Evolutionary conservation across 1,140 invertebrate species (phyloP), one percentile per base, ranked within the genome.

Genomic region (Ditylenchus dipsaci): DNA sequence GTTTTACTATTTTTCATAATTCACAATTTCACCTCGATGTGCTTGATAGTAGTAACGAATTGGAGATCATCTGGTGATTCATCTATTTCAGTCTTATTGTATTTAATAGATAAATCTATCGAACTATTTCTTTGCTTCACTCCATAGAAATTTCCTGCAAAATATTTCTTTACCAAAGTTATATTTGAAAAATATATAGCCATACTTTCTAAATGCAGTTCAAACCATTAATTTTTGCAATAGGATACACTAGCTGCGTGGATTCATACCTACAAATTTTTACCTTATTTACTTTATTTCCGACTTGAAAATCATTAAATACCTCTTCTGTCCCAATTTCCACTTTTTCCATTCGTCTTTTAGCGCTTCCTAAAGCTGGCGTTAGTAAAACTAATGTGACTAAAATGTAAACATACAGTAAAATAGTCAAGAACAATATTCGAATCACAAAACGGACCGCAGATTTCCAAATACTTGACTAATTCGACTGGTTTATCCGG

Each of bases 131-230:
- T 53, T 53, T 53, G 49, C n/a, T 26, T 19, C n/a, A 53, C 49
- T 19, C 49, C 49, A 26, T 53, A 53, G 15, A 53, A 53, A 53
- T 53, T 53, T 53, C 49, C 49, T 53, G 15, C 49, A 53, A 53
- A 53, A 53, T 45, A 13, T 13, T 45, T 45, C 43, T 45, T 45
- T n/a, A n/a, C n/a, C n/a, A n/a, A n/a, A n/a, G n/a, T n/a, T n/a
- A n/a, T n/a, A n/a, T n/a, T n/a, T n/a, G n/a, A n/a, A n/a, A n/a
- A n/a, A n/a, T n/a, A n/a, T 43, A 30, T 7, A 61, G 81, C 23
- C 81, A 79, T 80, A 11, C 79, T 53, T 63, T 80, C 78, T 47
- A 80, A 58, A 59, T 81, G 78, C 33, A 80, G 23, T 21, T 81
- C 67, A 38, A 72, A 74, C 78, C 78, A 61, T 67, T 72, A 33